phyloP scores from a whole-genome alignment of 2,797 vertebrate species.

The Geotrypetes seraphini region DNA sequence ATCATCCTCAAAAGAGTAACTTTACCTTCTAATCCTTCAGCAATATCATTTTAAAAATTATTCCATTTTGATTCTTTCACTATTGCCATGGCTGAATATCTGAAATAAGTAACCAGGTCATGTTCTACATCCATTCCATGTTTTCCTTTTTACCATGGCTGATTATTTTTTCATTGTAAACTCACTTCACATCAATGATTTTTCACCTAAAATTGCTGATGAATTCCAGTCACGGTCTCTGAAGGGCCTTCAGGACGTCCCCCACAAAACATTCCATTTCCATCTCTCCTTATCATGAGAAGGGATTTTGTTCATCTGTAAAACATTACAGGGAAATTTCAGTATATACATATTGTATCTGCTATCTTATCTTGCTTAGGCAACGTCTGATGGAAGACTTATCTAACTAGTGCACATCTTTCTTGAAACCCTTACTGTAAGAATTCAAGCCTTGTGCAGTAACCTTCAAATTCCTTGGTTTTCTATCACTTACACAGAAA shows the following conservation, averaged over 20 bases:
- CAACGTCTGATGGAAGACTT: constrained; percentile 3
- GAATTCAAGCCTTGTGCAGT: constrained; percentile 6
- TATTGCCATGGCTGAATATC: too few species aligned
- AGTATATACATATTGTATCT: constrained; percentile 12
- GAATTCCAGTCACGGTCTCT: neutral
- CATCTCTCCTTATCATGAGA: neutral
- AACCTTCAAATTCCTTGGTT: constrained; percentile 2
- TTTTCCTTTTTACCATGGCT: too few species aligned
- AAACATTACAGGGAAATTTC: constrained; percentile 24
- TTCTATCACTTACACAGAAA: too few species aligned
- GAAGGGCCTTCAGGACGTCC: neutral
- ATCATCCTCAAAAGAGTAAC: too few species aligned
- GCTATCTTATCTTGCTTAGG: constrained; percentile 2
- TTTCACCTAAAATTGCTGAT: constrained; percentile 4
- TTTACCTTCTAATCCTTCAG: too few species aligned
- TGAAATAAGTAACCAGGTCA: too few species aligned
- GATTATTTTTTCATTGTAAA: too few species aligned
- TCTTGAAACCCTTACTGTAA: constrained; percentile 4
- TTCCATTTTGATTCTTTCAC: too few species aligned
- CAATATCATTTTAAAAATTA: too few species aligned
- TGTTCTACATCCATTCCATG: too few species aligned
- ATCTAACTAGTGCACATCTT: constrained; percentile 5
- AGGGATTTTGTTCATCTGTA: neutral
- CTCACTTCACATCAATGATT: too few species aligned
- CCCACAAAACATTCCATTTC: neutral